Base-by-base conservation (phyloP, 2,888 invertebrate species). In the Ferrisia virgata region DNA sequence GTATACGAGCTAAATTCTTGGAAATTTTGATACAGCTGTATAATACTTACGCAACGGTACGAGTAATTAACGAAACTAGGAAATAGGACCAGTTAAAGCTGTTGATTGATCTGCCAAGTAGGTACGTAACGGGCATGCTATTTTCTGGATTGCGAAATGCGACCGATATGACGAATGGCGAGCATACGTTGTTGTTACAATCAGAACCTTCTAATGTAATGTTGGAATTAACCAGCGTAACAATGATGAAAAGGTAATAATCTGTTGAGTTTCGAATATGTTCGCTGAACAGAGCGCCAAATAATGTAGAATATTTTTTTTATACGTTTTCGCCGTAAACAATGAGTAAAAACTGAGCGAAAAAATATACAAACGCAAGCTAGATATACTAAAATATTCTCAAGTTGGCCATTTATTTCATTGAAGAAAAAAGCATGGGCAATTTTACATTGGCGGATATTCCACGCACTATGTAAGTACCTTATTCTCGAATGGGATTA, bases 391-490 rank as follows among this genome's bases (percentile, higher is more conserved):
- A 64, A 64, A 64, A 64, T 64, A 64, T 64, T 64, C 58, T 64
- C 58, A 64, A 64, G 58, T 64, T 64, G 58, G 58, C 58, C 58
- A 64, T 64, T 64, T 64, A 64, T 64, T 64, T 64, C 58, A 64
- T 64, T 28, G 58, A 28, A 28, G 28, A 64, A 28, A 64, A 64
- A 64, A 64, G 58, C 28, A 64, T 28, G 58, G 58, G 58, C 28
- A 64, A 64, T 64, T 64, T 64, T 64, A 64, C 28, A 64, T 64
- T 64, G 25, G 58, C 28, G 28, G 25, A 47, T 47, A 47, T 64
- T 25, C 58, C 58, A 64, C 58, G 11, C 58, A 64, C 58, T 25
- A 28, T 47, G 47, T 47, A 47, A 47, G 47, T 47, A 47, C 4
- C 25, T 64, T 64, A 64, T 28, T 64, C 58, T 28, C 58, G 58